Percentiles rank a stretch among this genome's conserved stretches.
Evolutionary conservation across 2,113 vertebrate genomes (phyloP).

Genomic region (Dasyornis broadbenti): DNA sequence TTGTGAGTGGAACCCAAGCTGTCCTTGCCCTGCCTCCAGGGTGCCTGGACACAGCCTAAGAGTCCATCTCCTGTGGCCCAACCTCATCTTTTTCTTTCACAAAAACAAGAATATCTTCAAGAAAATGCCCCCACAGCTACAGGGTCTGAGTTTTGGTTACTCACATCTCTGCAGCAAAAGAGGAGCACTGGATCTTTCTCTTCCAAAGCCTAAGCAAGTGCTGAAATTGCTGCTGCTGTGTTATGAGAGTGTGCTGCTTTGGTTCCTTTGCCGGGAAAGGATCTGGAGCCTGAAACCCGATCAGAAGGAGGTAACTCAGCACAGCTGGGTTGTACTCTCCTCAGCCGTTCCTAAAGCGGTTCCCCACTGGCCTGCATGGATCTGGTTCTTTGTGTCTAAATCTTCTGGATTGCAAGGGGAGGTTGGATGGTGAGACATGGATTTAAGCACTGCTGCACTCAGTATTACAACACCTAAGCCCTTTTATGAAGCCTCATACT

Average conservation of each 20-base stretch:
- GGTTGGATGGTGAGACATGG: background rate
- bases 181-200: background rate
- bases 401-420: background rate
- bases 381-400: conserved; percentile 48
- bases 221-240: background rate
- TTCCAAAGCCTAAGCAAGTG: background rate
- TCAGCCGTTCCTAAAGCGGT: background rate
- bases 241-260: conserved; percentile 2
- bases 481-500: conserved; percentile 54
- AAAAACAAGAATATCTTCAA: background rate
- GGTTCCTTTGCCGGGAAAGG: background rate
- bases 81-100: background rate
- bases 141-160: background rate
- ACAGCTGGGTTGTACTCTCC: conserved; percentile 43
- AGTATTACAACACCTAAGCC: conserved; percentile 54
- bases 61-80: background rate
- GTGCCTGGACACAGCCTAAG: fast-evolving
- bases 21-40: background rate
- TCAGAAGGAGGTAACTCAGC: conserved; percentile 40
- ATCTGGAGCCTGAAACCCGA: conserved; percentile 30
- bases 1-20: background rate
- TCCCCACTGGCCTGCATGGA: conserved; percentile 15
- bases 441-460: conserved; percentile 13
- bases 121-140: background rate
- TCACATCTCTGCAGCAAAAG: background rate